Conservation (phyloP, 2,113 vertebrate species). For the Crotalus viridis region DNA sequence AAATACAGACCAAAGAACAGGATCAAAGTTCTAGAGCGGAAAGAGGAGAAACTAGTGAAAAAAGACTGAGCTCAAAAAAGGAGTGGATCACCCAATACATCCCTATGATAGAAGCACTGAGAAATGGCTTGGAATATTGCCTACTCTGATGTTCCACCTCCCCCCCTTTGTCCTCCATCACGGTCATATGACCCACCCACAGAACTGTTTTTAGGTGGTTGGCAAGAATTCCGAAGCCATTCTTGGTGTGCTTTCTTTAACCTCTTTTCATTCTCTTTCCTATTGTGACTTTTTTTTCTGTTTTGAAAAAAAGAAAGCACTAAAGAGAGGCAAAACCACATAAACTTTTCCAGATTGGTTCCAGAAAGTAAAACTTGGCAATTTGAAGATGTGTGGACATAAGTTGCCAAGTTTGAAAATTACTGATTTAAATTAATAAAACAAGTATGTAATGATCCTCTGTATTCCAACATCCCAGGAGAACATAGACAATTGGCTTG, state of each 20-base stretch:
- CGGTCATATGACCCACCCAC: neutral
- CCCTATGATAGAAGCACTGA: neutral
- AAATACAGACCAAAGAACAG: neutral
- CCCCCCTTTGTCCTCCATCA: neutral
- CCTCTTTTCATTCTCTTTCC: neutral
- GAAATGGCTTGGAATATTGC: neutral
- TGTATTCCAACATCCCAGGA: neutral
- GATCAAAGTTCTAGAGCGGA: neutral
- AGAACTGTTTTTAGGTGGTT: neutral
- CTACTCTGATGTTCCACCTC: neutral
- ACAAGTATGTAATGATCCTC: slow-evolving; percentile 4
- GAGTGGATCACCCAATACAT: neutral
- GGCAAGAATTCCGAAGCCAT: neutral
- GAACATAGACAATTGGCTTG: neutral
- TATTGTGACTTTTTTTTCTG: neutral
- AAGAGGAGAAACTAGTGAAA: neutral
- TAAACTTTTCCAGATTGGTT: neutral
- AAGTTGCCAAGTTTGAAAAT: neutral
- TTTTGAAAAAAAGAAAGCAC: neutral
- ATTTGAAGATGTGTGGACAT: neutral
- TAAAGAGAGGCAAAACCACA: neutral
- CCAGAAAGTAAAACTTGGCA: neutral
- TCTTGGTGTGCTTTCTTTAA: neutral
- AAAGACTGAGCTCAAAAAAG: neutral
- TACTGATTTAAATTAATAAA: slow-evolving; percentile 19